phyloP scores from a whole-genome alignment of 2,888 invertebrate species.

The Acronicta aceris region DNA sequence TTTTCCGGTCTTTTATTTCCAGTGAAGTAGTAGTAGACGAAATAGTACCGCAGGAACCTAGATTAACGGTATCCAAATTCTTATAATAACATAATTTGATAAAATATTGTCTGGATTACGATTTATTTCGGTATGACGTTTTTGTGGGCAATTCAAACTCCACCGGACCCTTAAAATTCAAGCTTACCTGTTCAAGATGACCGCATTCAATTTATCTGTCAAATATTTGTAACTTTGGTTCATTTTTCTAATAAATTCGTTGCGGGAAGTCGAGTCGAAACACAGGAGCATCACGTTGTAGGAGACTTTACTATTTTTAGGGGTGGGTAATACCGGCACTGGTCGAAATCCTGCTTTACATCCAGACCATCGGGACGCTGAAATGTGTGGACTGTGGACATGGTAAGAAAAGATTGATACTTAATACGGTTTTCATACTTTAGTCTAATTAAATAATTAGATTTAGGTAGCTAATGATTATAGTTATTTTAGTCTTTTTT shows the following conservation, averaged over 20 bases:
- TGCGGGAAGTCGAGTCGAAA: constrained; percentile 96
- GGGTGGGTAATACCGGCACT: constrained; percentile 20
- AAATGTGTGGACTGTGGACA: constrained; percentile 3
- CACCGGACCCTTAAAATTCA: neutral
- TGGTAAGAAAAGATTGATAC: neutral
- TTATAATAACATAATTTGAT: no score
- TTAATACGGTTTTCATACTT: no score
- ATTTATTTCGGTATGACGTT: no score
- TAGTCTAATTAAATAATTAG: no score
- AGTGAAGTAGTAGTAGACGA: no score
- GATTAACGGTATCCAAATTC: no score
- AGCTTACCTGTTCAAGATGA: constrained; percentile 49
- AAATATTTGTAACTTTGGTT: constrained; percentile 93
- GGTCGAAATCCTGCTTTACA: constrained; percentile 68
- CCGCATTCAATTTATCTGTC: constrained; percentile 71
- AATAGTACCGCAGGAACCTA: no score
- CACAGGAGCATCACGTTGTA: constrained; percentile 94
- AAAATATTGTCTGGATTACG: no score
- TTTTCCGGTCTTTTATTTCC: no score
- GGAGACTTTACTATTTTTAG: constrained; percentile 52
- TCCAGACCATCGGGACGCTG: constrained; percentile 71
- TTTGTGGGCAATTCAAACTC: no score
- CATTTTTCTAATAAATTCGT: constrained; percentile 94
- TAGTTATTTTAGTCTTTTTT: no score
- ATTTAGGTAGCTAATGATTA: no score